A percentile compares a stretch with the other conserved stretches of the same genome.
Conservation (phyloP, 2,113 vertebrate species). For the Syngnathus typhle region DNA sequence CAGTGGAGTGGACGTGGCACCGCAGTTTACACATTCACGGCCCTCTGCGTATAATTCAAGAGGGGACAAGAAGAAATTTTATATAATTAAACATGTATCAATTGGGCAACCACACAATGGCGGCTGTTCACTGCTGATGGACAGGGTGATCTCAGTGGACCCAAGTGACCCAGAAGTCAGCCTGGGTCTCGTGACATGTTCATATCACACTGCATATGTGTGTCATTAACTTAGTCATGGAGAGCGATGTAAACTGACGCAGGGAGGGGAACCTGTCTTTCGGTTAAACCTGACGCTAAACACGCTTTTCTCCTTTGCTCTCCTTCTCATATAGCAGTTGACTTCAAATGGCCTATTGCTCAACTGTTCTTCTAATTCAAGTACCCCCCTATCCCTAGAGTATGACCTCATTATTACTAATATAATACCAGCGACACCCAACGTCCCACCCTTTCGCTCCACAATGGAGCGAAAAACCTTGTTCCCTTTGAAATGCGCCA, state of each 20-base stretch:
- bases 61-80: conserved; percentile 60
- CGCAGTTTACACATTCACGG: conserved; percentile 98
- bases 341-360: conserved; percentile 58
- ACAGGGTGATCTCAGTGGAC: too few species aligned
- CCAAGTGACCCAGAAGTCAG: too few species aligned
- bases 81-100: conserved; percentile 76
- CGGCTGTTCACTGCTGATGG: conserved; percentile 2
- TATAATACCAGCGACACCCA: conserved; percentile 68
- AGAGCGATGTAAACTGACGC: conserved; percentile 64
- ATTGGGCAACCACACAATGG: conserved; percentile 10
- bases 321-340: conserved; percentile 29
- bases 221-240: conserved; percentile 42
- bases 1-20: conserved; percentile 94
- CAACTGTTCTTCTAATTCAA: conserved; percentile 62
- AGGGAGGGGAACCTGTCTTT: conserved; percentile 28
- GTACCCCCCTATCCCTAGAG: conserved; percentile 58
- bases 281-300: neutral
- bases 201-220: conserved; percentile 29
- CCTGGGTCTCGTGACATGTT: conserved; percentile 22
- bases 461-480: conserved; percentile 63
- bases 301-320: neutral
- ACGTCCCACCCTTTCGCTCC: conserved; percentile 61
- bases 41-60: conserved; percentile 87
- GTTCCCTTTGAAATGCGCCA: conserved; percentile 66
- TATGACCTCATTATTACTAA: conserved; percentile 66